Evolutionary conservation across 2,888 invertebrate genomes (phyloP).

Genomic region (Meloe dianella): DNA sequence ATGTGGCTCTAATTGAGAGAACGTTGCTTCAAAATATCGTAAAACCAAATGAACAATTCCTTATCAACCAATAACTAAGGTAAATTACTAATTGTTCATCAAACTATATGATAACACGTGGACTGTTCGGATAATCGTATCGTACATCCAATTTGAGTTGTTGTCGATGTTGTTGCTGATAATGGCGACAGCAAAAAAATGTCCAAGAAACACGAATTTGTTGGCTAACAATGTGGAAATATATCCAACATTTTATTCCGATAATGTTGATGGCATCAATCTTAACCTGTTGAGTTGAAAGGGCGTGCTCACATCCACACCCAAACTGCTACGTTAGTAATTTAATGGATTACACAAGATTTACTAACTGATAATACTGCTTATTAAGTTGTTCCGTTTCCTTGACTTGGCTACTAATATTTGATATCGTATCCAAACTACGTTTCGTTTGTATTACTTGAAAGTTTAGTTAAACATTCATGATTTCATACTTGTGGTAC

Average conservation of each 20-base stretch:
- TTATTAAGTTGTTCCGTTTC: conserved; percentile 27
- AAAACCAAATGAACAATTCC: neutral
- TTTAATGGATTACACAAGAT: conserved; percentile 31
- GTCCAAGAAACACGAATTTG: neutral
- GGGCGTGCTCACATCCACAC: conserved; percentile 9
- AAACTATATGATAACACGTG: conserved; percentile 16
- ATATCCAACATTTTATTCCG: neutral
- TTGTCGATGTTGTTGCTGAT: conserved; percentile 27
- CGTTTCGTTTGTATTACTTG: neutral
- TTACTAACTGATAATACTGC: conserved; percentile 26
- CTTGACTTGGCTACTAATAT: neutral
- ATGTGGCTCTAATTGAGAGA: conserved; percentile 28
- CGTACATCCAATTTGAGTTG: conserved; percentile 39
- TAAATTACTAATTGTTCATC: neutral
- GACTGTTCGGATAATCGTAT: conserved; percentile 26
- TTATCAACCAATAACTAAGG: too few species aligned
- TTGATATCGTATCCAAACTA: neutral
- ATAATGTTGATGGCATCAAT: neutral
- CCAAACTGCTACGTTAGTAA: conserved; percentile 21
- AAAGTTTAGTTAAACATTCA: neutral
- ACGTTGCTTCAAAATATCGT: neutral
- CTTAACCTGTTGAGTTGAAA: conserved; percentile 30
- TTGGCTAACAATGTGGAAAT: neutral
- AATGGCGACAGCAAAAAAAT: neutral
- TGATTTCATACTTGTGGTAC: neutral